Base-by-base conservation (phyloP, 2,888 invertebrate species). In the Melangyna quadrimaculata region DNA sequence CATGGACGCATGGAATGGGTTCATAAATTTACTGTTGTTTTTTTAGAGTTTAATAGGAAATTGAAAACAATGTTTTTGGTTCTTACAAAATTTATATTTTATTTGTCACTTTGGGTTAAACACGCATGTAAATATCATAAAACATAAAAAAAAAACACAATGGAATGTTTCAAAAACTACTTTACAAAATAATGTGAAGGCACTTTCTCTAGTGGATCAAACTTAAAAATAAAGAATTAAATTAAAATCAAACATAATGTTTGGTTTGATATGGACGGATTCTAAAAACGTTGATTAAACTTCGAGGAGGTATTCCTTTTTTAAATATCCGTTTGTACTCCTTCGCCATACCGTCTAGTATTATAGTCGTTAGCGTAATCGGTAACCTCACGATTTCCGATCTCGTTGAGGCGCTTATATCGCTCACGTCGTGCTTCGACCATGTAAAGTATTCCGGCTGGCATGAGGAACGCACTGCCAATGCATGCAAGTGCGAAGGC, bases 401-500 rank as follows among this genome's bases (percentile, higher is more conserved):
- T 94, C 89, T 95, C 95, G 91, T 95, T 95, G 40, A 96, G 93
- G 80, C 94, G 94, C 89, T 95, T 95, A 89, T 96, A 97, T 70
- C 94, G 95, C 74, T 95, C 95, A 45, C 96, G 95, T 88, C 96
- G 94, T 0, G 96, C 97, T 92, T 98, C 98, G 0, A 97, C 94
- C 86, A 97, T 93, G 90, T 96, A 98, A 7, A 98, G 92, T 61
- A 95, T 94, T 10, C 97, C 97, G 10, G 96, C 95, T 1, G 97
- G 95, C 81, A 96, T 94, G 2, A 97, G 93, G 53, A 95, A 91
- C 32, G 97, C 93, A 1, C 96, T 95, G 2, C 98, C 98, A 53
- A 97, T 92, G 1, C 95, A 96, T 19, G 95, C 98, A 40, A 98
- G 93, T 1, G 97, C 98, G 92, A 95, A 99, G 0, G 98, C 97